Base-by-base conservation (phyloP, 2,113 vertebrate species). In the Anarrhichthys ocellatus region DNA sequence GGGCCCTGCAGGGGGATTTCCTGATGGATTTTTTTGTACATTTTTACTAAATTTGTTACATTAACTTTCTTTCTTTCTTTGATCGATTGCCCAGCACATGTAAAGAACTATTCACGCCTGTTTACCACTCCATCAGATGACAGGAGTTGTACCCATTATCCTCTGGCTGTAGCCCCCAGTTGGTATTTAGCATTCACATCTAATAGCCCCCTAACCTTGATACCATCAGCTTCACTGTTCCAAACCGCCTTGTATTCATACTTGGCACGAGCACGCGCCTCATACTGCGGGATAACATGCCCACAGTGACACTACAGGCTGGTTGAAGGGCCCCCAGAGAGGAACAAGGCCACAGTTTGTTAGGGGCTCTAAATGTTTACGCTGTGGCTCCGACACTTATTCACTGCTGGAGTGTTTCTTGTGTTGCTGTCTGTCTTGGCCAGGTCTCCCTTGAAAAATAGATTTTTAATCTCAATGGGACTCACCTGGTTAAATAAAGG, bases 371-470 rank as follows among this genome's bases (percentile, higher is more conserved):
- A 66, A 88, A 69, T 90, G 86, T 91, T 92, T 86, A 72, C 22
- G 76, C 87, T 88, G 88, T 80, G 90, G 90, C 88, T 93, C 86
- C 89, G 74, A 90, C 88, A 90, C 90, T 76, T 88, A 88, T 88
- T 91, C 83, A 90, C 78, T 78, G 64, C 82, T 59, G 76, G 83
- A 27, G 27, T 27, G 27, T 27, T 27, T 27, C 27, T 27, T 27
- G 27, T 27, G 27, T 27, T 27, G 27, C 27, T 27, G 27, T 1
- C 27, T 1, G 27, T 27, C 27, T 27, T 27, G 27, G 27, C 27
- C 27, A 27, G 27, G 27, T 27, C 27, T 27, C 27, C 27, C 27
- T 27, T 27, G 27, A 27, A 27, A 27, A 27, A 27, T 1, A 27
- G 27, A 27, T 27, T 27, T 27, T 27, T 27, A 27, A 27, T 27